These are phyloP conservation scores for Leptinotarsa defecta DNA, from an alignment of 1,140 invertebrate genomes.

Conservation along the genomic window DNA sequence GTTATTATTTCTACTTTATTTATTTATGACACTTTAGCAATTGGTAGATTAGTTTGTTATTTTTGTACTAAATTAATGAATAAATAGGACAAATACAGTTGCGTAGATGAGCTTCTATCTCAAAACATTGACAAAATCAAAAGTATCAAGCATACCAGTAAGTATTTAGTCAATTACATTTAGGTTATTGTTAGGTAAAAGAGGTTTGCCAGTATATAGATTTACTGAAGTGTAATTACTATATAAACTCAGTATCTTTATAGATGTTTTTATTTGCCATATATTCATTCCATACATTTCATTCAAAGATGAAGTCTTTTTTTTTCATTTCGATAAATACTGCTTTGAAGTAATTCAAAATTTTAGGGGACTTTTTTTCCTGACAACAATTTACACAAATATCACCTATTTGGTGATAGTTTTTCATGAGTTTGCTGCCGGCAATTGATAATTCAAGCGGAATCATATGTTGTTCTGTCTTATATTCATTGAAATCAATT, in stretches of 20 bases:
- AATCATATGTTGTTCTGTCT: too few relatives aligned
- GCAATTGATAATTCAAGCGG: too few relatives aligned
- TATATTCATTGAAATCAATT: background rate
- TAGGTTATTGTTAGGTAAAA: background rate
- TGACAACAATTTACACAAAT: too few relatives aligned
- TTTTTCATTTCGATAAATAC: too few relatives aligned
- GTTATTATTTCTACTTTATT: constrained; percentile 17
- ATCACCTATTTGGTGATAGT: too few relatives aligned
- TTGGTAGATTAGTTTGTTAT: constrained; percentile 17
- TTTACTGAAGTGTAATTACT: background rate
- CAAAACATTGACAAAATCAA: constrained; percentile 5
- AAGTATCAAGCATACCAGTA: background rate
- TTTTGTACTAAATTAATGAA: constrained; percentile 10
- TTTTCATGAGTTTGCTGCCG: too few relatives aligned
- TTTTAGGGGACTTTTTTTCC: too few relatives aligned
- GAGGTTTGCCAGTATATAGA: background rate
- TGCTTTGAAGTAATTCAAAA: too few relatives aligned
- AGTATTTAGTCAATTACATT: background rate
- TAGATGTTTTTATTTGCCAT: background rate
- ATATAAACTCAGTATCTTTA: background rate
- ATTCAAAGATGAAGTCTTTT: too few relatives aligned
- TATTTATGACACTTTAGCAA: constrained; percentile 7
- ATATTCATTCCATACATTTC: too few relatives aligned
- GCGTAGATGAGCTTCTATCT: background rate
- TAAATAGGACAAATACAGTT: constrained; percentile 11